Base-by-base conservation (phyloP, 2,888 invertebrate genomes). In the Scaptomyza tumidula region DNA sequence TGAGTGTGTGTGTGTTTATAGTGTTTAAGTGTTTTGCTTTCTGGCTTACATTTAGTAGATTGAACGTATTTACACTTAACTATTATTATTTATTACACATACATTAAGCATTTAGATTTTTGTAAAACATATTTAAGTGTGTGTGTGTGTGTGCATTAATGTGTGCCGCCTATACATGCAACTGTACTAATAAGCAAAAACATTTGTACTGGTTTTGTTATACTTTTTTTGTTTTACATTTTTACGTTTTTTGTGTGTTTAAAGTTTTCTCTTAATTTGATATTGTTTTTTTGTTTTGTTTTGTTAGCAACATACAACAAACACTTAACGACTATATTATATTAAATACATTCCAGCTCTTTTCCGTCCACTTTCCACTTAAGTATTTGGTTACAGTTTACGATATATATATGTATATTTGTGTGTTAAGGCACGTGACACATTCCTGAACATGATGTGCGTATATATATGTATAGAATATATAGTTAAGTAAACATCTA, bases 391-490 rank as follows among this genome's bases (percentile, higher is more conserved):
- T 81, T 81, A 73, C 65, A 65, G 41, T 79, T 75, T 79, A 48
- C 55, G 64, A 75, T 60, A 68, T 74, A 64, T 75, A 75, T 60
- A 68, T 74, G 60, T 65, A 66, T 75, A 56, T 19, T 16, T 33
- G 49, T 50, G 50, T 50, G 35, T 35, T 89, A 86, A 86, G 85
- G 85, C 85, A 86, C 85, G 73, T 75, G 66, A 84, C 87, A 88
- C 89, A 88, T 89, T 78, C 90, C 89, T 88, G 89, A 88, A 75
- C 72, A 73, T 74, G 75, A 88, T 89, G 83, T 80, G 75, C 77
- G 50, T 71, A 55, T 73, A 57, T 73, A 57, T 67, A 61, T 73
- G 54, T 67, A 68, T 41, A 63, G 29, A 44, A 19, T 57, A 54
- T 57, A 57, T 74, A 72, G 33, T 59, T 60, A 49, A 33, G n/a